Percentiles rank a stretch among this genome's conserved stretches.
These are phyloP conservation scores for Leptoclinus maculatus DNA, from an alignment of 2,797 vertebrate species.

Conservation along the genomic window DNA sequence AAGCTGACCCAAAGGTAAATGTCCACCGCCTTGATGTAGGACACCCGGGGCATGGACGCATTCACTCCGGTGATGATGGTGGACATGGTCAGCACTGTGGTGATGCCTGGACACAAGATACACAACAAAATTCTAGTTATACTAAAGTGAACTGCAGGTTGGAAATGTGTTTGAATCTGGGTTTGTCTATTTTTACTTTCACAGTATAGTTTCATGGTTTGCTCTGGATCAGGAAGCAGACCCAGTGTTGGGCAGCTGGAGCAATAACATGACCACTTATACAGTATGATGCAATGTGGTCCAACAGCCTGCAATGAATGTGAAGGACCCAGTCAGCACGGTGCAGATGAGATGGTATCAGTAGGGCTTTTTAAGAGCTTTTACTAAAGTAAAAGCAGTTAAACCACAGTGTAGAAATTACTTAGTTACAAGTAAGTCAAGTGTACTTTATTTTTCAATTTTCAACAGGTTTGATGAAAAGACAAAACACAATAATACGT, in stretches of 20 bases:
- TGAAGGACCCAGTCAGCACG: not conserved
- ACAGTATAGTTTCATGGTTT: not conserved
- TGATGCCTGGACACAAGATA: conserved; percentile 80
- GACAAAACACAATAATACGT: not conserved
- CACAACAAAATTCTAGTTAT: not conserved
- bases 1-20: conserved; percentile 89
- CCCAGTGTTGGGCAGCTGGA: not conserved
- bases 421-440: not conserved
- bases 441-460: not conserved
- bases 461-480: not conserved
- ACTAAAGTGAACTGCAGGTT: not conserved
- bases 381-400: not conserved
- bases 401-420: not conserved
- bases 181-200: not conserved
- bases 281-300: conserved; percentile 40
- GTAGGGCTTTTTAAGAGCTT: not conserved
- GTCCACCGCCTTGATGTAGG: conserved; percentile 88
- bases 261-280: conserved; percentile 13
- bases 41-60: conserved; percentile 86
- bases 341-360: conserved; percentile 2
- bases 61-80: conserved; percentile 88
- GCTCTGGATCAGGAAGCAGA: not conserved
- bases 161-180: not conserved
- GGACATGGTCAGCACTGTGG: conserved; percentile 88
- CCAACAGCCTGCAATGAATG: conserved; percentile 18